phyloP scores from a whole-genome alignment of 2,113 vertebrate species.

The Psettodes erumei region DNA sequence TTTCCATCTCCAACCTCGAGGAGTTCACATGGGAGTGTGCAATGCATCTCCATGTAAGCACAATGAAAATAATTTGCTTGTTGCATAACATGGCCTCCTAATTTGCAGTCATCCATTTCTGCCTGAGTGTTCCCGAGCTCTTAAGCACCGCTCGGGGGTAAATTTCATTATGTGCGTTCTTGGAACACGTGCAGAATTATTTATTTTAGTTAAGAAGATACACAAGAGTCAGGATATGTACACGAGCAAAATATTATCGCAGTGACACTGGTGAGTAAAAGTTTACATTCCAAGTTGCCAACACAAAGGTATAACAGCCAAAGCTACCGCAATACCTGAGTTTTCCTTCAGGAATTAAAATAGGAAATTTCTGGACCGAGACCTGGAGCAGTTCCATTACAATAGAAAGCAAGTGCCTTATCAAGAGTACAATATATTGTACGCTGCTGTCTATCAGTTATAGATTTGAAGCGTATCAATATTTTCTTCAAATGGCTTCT shows the following conservation, averaged over 20 bases:
- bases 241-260: not conserved
- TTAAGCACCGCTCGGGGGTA: conserved; percentile 23
- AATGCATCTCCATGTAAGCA: conserved; percentile 14
- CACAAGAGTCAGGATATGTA: not conserved
- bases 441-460: not conserved
- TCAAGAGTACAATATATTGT: not conserved
- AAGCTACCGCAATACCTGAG: not conserved
- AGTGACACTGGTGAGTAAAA: not conserved
- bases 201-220: conserved; percentile 21
- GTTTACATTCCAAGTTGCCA: not conserved
- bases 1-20: conserved; percentile 12
- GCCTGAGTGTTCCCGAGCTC: not conserved
- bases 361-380: not conserved
- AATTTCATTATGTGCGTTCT: conserved; percentile 30
- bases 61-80: conserved; percentile 34
- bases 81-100: conserved; percentile 35
- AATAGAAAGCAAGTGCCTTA: not conserved
- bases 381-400: not conserved
- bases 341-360: not conserved
- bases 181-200: conserved; percentile 20
- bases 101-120: conserved; percentile 46
- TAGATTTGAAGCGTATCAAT: not conserved
- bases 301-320: not conserved
- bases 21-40: conserved; percentile 26
- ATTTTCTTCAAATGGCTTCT: not conserved